These are phyloP conservation scores for Myiagra hebetior DNA, from an alignment of 2,113 vertebrate genomes.

Conservation along the genomic window DNA sequence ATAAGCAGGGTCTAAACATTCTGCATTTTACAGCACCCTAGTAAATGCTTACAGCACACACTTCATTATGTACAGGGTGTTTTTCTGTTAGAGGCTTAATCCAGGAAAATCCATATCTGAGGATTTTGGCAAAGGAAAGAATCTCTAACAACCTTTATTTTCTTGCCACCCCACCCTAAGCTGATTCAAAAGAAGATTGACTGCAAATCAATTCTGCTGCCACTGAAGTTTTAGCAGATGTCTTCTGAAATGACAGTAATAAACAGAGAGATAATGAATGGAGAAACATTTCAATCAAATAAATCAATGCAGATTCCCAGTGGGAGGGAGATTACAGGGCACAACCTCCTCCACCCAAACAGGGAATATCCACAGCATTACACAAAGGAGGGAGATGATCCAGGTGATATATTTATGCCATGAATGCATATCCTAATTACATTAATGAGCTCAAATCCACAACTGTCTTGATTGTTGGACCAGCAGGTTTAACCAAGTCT, in stretches of 20 bases:
- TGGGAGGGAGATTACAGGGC: background rate
- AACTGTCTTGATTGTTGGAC: background rate
- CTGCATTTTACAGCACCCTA: background rate
- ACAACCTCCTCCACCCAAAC: background rate
- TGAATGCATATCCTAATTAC: background rate
- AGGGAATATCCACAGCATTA: accelerated
- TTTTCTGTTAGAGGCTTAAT: background rate
- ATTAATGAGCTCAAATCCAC: background rate
- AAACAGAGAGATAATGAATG: background rate
- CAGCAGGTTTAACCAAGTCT: background rate
- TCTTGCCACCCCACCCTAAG: background rate
- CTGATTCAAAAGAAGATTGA: background rate
- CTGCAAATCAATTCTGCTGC: background rate
- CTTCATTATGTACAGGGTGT: background rate
- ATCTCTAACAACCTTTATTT: background rate
- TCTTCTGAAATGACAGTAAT: background rate
- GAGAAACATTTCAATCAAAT: background rate
- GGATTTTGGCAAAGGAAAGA: background rate
- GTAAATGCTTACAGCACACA: background rate
- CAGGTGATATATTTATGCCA: background rate
- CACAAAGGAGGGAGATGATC: background rate
- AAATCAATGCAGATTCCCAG: background rate
- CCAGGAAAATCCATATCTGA: background rate
- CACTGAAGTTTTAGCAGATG: background rate
- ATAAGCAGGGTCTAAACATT: background rate